phyloP scores from a whole-genome alignment of 2,797 vertebrate species.

The Betta splendens region DNA sequence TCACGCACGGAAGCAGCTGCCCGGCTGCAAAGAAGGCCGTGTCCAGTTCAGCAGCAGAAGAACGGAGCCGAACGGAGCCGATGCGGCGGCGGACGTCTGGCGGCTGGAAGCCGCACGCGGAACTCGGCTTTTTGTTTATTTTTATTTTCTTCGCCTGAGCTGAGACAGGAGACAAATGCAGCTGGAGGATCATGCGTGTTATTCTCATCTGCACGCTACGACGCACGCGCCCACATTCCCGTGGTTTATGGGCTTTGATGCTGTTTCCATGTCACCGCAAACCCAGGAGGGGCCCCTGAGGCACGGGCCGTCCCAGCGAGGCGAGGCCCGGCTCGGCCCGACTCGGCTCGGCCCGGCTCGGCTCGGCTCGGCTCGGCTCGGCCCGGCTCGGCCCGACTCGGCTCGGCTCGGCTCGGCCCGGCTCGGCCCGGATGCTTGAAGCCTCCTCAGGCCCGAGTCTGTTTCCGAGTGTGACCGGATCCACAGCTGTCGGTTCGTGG shows the following conservation, averaged over 20 bases:
- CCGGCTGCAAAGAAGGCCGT: constrained; percentile 24
- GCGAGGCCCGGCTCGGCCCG: too few species aligned
- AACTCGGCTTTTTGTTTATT: not conserved
- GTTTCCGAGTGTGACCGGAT: too few species aligned
- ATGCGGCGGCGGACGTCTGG: too few species aligned
- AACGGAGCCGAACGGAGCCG: constrained; percentile 52
- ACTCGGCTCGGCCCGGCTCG: too few species aligned
- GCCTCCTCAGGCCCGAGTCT: too few species aligned
- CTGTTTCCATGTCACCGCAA: constrained; percentile 64
- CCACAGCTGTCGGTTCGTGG: too few species aligned
- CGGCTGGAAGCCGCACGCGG: too few species aligned
- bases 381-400: too few species aligned
- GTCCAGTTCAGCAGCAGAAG: constrained; percentile 32
- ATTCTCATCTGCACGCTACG: constrained; percentile 15
- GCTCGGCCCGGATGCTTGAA: too few species aligned
- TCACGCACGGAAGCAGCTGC: constrained; percentile 41
- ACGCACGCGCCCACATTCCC: constrained; percentile 54
- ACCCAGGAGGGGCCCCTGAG: constrained; percentile 51
- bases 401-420: too few species aligned
- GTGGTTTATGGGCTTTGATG: constrained; percentile 66
- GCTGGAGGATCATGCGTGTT: constrained; percentile 8
- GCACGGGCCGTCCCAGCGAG: too few species aligned
- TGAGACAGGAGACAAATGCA: constrained; percentile 7
- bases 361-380: too few species aligned
- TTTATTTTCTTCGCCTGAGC: not conserved